Conservation (phyloP, 2,797 vertebrate species). For the Lycodopsis pacificus region DNA sequence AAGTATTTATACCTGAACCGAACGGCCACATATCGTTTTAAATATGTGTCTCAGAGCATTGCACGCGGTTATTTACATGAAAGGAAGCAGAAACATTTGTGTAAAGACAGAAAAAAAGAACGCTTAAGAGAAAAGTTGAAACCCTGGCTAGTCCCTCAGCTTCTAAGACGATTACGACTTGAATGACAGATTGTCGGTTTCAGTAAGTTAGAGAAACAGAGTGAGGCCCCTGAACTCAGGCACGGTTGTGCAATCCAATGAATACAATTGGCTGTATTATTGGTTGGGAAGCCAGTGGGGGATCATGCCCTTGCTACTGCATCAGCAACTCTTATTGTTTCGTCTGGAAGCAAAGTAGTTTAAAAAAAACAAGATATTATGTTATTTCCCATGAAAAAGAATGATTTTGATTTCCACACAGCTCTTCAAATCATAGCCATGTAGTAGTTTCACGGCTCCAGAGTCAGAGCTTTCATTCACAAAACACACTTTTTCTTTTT, state of each 20-base stretch:
- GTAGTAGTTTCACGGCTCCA: not conserved
- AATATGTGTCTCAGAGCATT: too few relatives aligned
- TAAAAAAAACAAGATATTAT: not conserved
- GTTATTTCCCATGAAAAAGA: not conserved
- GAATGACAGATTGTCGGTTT: not conserved
- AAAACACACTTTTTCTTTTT: constrained; percentile 14
- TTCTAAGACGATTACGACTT: not conserved
- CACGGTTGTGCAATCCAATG: not conserved
- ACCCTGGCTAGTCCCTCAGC: not conserved
- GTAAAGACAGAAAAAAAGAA: not conserved
- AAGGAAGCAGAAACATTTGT: not conserved
- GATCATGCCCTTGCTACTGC: not conserved
- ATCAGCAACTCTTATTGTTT: not conserved
- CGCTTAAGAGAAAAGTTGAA: not conserved
- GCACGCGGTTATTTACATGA: not conserved
- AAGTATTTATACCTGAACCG: too few relatives aligned
- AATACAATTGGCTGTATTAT: not conserved
- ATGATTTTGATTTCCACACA: not conserved
- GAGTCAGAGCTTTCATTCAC: constrained; percentile 10
- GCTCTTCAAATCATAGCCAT: not conserved
- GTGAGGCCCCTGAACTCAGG: not conserved
- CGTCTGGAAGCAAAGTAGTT: not conserved
- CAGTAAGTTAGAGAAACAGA: not conserved
- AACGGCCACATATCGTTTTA: too few relatives aligned
- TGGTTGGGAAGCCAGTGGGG: constrained; percentile 10